Base-by-base conservation (phyloP, 2,797 vertebrate genomes). In the Accipiter minullus region DNA sequence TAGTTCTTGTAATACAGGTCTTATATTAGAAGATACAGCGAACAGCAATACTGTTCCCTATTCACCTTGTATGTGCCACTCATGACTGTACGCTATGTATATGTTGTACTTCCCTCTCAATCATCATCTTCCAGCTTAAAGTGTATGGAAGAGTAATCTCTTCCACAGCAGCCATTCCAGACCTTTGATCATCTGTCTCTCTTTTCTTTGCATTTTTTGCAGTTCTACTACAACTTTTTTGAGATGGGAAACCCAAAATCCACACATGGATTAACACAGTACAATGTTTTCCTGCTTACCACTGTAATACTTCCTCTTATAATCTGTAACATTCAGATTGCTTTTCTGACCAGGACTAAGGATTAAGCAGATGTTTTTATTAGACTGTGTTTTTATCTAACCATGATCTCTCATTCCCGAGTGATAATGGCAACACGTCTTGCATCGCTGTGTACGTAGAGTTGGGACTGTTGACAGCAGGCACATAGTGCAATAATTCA, bases 231-330 rank as follows among this genome's bases (percentile, higher is more conserved):
- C 27, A 72, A 53, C 15, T 7, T 21, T 82, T 86, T 29, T 38
- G n/a, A 90, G 48, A 60, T 13, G 9, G 6, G 27, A 66, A 69
- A 66, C 5, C 7, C 23, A 15, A 90, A 93, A 89, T 53, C 29
- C 29, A 72, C 15, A 26, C 9, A 21, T 1, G 8, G 44, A 79
- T 56, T 59, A 71, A 74, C 0, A 5, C 0, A 5, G 32, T 29
- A 66, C 3, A 1, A 13, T 17, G 9, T 22, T 68, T 84, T 83
- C 47, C 69, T 60, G 21, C 29, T 72, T 71, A 47, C 15, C 19
- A 40, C 1, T 69, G 12, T 72, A 72, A 38, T 44, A 22, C 3
- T 75, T 76, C 34, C 20, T 75, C 20, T 89, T 52, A 53, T 9
- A 44, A 29, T 4, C 31, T 34, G 0, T 12, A 68, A 69, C 11